These are phyloP conservation scores for Blennius ocellaris DNA, from an alignment of 2,113 vertebrate species.

Conservation along the genomic window DNA sequence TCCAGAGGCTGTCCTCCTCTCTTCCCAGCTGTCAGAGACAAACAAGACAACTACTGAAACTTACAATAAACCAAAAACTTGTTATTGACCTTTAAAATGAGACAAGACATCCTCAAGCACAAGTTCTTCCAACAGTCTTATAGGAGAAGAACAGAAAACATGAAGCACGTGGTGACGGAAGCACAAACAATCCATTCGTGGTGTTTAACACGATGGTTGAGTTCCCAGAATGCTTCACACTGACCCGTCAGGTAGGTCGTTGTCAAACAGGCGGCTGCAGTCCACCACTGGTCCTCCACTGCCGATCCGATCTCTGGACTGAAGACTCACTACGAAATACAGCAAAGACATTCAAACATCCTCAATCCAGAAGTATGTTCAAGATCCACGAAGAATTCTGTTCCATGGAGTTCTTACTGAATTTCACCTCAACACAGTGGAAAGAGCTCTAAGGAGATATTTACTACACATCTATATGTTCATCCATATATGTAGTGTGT, in stretches of 20 bases:
- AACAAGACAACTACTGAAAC: slow-evolving; percentile 1
- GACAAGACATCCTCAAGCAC: too few species aligned
- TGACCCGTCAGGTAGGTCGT: slow-evolving; percentile 96
- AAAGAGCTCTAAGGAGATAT: not conserved
- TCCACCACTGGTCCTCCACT: slow-evolving; percentile 95
- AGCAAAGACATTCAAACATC: slow-evolving; percentile 15
- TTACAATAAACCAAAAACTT: not conserved
- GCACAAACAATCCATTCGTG: too few species aligned
- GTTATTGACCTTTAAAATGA: not conserved
- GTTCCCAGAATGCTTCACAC: slow-evolving; percentile 48
- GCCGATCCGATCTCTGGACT: slow-evolving; percentile 95
- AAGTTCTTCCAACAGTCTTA: not conserved
- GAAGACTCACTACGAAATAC: slow-evolving; percentile 89
- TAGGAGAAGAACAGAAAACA: too few species aligned
- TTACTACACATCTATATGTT: not conserved
- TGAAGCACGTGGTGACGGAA: too few species aligned
- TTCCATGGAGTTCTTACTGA: not conserved
- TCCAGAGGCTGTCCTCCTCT: slow-evolving; percentile 93
- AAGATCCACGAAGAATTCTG: not conserved
- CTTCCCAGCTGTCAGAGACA: slow-evolving; percentile 89
- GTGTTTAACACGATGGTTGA: too few species aligned
- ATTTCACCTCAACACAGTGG: not conserved
- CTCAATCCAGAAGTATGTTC: not conserved
- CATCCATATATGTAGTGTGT: not conserved
- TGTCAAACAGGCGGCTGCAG: slow-evolving; percentile 95